Percentiles rank a stretch among this genome's conserved stretches.
Conservation (phyloP, 2,113 vertebrate species). For the Lichenostomus cassidix region DNA sequence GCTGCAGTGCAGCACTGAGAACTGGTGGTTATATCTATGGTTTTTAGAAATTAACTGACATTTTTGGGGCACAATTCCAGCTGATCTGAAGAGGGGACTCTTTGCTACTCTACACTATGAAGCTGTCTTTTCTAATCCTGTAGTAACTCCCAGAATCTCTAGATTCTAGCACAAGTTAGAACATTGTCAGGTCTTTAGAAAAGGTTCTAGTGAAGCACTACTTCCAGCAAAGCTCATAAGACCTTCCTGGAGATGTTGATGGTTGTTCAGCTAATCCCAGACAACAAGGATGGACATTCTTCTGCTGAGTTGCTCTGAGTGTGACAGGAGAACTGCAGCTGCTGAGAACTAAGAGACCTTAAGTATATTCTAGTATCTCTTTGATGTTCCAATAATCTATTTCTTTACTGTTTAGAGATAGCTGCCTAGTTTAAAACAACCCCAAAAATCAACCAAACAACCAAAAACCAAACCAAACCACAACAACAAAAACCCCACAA, state of each 20-base stretch:
- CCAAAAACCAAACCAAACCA: not conserved
- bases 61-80: not conserved
- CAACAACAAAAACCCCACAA: not conserved
- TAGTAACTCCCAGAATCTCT: not conserved
- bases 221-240: not conserved
- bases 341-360: not conserved
- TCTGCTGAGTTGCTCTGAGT: not conserved
- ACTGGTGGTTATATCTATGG: not conserved
- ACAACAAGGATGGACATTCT: not conserved
- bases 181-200: too few species aligned
- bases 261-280: not conserved
- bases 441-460: not conserved
- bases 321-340: not conserved
- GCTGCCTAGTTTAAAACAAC: not conserved
- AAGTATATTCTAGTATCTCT: not conserved
- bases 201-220: not conserved
- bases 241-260: not conserved
- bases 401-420: not conserved
- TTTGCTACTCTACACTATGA: not conserved
- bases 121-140: not conserved
- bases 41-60: not conserved
- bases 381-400: not conserved
- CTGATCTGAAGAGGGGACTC: not conserved
- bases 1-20: not conserved
- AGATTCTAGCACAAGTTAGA: too few species aligned